Evolutionary conservation across 1,140 invertebrate genomes (phyloP), one percentile per base, ranked within the genome.

Genomic region (Philotrypesis tridentata): DNA sequence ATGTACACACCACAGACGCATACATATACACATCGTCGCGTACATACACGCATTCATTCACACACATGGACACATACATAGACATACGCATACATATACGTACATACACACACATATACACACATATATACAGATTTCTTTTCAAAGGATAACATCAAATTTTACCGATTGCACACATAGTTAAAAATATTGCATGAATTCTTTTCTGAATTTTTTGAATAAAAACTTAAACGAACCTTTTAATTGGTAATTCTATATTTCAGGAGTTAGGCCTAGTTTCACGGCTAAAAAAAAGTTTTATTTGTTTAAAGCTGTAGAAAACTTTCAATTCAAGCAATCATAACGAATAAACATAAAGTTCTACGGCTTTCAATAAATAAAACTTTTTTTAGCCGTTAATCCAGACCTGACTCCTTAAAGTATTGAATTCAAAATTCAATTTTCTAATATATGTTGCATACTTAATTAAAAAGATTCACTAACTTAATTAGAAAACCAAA

Each of bases 401-500:
- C n/a, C n/a, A n/a, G n/a, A n/a, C n/a, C n/a, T n/a, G n/a, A n/a
- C n/a, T n/a, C n/a, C n/a, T n/a, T n/a, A n/a, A n/a, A n/a, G n/a
- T n/a, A n/a, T n/a, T n/a, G n/a, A 17, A 55, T 55, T 55, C 17
- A 17, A 3, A 7, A 55, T 55, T n/a, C 48, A 55, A 1, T 17
- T 6, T n/a, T 17, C 14, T 55, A 48, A 48, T n/a, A 5, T 6
- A 55, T 55, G 48, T 55, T 55, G 17, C 21, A 21, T 55, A n/a
- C 17, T 61, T 72, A 29, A 61, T 80, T n/a, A 74, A n/a, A n/a
- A n/a, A n/a, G n/a, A n/a, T n/a, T 75, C 31, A 33, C 6, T 68
- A 8, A 55, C 3, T 68, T 23, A 79, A 63, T 9, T 33, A 40
- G 31, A 76, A 68, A 25, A 81, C 72, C 65, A 77, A 82, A 82